Conservation (phyloP, 2,888 invertebrate species). For the Mycalesis mineus region DNA sequence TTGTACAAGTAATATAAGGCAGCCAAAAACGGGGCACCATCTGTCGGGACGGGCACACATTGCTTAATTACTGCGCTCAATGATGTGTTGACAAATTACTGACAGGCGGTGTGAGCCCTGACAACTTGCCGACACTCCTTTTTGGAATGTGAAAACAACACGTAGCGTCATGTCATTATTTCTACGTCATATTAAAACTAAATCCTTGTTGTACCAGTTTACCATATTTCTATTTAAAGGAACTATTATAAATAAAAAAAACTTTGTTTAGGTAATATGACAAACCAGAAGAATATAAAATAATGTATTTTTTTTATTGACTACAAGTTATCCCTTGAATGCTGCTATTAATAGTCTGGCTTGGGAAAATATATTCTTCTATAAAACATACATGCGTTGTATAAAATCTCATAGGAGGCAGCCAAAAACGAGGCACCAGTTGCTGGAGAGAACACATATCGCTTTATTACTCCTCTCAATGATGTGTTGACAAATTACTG, state of each 20-base stretch:
- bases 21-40: slow-evolving; percentile 10
- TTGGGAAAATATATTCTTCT: too few relatives aligned
- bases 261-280: too few relatives aligned
- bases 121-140: background rate
- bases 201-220: too few relatives aligned
- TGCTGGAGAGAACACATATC: slow-evolving; percentile 12
- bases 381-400: too few relatives aligned
- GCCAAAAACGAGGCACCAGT: slow-evolving; percentile 15
- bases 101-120: slow-evolving; percentile 21
- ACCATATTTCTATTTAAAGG: too few relatives aligned
- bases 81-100: slow-evolving; percentile 31
- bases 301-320: too few relatives aligned
- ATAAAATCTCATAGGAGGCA: background rate
- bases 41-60: slow-evolving; percentile 12
- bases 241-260: too few relatives aligned
- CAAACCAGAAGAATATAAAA: too few relatives aligned
- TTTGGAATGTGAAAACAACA: background rate
- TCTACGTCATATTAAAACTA: too few relatives aligned
- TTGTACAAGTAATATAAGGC: background rate
- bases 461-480: slow-evolving; percentile 32
- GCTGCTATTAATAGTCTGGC: too few relatives aligned
- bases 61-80: slow-evolving; percentile 32
- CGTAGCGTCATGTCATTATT: background rate
- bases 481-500: slow-evolving; percentile 31
- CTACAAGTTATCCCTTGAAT: too few relatives aligned